A percentile compares a stretch with the other conserved stretches of the same genome.
Evolutionary conservation across 1,140 invertebrate species (phyloP).

Genomic region (Odontomachus brunneus): DNA sequence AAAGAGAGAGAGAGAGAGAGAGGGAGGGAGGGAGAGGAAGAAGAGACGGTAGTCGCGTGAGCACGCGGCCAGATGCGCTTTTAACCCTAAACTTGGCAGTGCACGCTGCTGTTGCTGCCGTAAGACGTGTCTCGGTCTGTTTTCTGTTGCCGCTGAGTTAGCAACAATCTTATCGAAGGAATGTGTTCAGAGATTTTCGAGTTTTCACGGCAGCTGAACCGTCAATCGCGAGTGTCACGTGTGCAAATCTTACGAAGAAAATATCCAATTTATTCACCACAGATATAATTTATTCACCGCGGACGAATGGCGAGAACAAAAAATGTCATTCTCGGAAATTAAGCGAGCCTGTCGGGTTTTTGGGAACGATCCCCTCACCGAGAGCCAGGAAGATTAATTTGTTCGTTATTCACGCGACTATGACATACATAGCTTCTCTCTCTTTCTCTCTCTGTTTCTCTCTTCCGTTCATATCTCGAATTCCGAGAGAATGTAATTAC

Average conservation of each 20-base stretch:
- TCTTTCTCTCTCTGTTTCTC: not conserved
- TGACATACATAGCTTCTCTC: not conserved
- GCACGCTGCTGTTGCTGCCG: not conserved
- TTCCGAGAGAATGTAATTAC: constrained; percentile 49
- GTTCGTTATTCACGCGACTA: constrained; percentile 19
- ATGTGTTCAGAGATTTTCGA: no score
- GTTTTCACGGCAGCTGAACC: no score
- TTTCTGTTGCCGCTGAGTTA: not conserved
- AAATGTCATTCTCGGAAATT: no score
- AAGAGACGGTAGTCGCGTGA: not conserved
- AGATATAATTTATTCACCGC: not conserved
- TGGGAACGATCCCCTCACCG: not conserved
- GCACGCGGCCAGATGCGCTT: constrained; percentile 13
- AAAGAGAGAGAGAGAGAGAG: not conserved
- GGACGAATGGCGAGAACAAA: no score
- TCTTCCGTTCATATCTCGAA: constrained; percentile 23
- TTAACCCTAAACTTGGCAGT: constrained; percentile 1
- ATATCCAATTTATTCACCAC: no score
- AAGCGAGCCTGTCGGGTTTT: not conserved
- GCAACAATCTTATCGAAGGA: no score
- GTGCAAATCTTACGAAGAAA: no score
- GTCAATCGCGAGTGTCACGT: no score
- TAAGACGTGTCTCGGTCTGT: not conserved
- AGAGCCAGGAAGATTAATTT: not conserved
- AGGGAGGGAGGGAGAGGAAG: no score